Evolutionary conservation across 2,113 vertebrate species (phyloP).

Genomic region (Cryptoleucopteryx plumbea): DNA sequence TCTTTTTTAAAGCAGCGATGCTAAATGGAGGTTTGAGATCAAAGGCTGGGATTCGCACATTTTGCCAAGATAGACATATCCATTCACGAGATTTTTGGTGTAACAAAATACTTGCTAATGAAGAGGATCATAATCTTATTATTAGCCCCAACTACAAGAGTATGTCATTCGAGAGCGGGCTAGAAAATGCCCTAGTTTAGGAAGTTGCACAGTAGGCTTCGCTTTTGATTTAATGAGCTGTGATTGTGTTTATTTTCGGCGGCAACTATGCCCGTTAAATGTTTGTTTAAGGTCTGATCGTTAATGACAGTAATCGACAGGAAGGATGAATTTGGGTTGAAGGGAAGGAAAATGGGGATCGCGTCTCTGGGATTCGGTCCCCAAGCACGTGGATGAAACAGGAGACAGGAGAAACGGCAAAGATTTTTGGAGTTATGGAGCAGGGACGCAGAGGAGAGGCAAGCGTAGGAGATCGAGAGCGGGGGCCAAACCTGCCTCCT

Average conservation of each 20-base stretch:
- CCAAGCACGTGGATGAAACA: neutral
- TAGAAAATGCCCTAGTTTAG: conserved; percentile 56
- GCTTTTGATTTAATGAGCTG: conserved; percentile 53
- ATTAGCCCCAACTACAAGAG: conserved; percentile 43
- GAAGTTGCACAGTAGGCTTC: conserved; percentile 29
- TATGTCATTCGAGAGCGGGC: neutral
- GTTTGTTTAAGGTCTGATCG: conserved; percentile 2
- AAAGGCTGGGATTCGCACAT: conserved; percentile 55
- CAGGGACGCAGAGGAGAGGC: neutral
- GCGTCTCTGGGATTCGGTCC: neutral
- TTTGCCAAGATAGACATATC: conserved; percentile 58
- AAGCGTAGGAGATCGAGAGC: neutral
- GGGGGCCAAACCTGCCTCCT: neutral
- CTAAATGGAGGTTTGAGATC: conserved; percentile 54
- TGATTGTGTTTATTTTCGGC: conserved; percentile 56
- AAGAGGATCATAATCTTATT: conserved; percentile 61
- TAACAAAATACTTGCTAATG: conserved; percentile 67
- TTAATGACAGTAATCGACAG: neutral
- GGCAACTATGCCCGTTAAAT: neutral
- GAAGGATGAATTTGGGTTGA: neutral
- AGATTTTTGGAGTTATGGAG: neutral
- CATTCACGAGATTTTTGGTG: conserved; percentile 53
- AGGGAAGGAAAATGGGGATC: neutral
- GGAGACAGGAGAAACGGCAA: neutral
- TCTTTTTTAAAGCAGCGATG: conserved; percentile 28